Percentiles rank a stretch among this genome's conserved stretches.
Evolutionary conservation across 2,888 invertebrate species (phyloP).

Genomic region (Melitaea athalia): DNA sequence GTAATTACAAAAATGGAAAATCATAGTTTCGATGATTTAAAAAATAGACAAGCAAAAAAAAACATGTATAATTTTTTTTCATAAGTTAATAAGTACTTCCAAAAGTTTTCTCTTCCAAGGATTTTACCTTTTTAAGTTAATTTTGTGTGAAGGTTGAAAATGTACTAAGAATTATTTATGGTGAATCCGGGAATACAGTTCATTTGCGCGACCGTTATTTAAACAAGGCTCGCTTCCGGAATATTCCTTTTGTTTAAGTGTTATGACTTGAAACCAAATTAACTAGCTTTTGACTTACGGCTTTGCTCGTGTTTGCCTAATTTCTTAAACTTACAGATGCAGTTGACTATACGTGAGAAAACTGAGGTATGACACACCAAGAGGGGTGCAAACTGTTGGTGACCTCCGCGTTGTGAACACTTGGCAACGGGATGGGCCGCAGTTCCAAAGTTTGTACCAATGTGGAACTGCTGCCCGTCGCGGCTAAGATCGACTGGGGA

Average conservation of each 20-base stretch:
- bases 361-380: no score
- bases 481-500: no score
- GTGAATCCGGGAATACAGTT: constrained; percentile 21
- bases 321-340: no score
- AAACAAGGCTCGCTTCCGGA: constrained; percentile 18
- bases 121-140: constrained; percentile 29
- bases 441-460: no score
- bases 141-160: constrained; percentile 30
- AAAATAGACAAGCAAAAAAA: not conserved
- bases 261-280: constrained; percentile 11
- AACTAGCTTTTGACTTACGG: not conserved
- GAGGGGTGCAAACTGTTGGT: no score
- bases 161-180: constrained; percentile 34
- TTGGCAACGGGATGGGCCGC: no score
- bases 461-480: no score
- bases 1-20: no score
- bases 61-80: not conserved
- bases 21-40: not conserved
- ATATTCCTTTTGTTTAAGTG: constrained; percentile 15
- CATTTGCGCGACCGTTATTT: constrained; percentile 15
- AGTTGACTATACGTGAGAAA: no score
- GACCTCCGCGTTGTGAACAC: no score
- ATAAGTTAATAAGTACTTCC: not conserved
- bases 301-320: not conserved
- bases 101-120: not conserved